Evolutionary conservation across 2,113 vertebrate genomes (phyloP).

Genomic region (Mormyrus lacerda): DNA sequence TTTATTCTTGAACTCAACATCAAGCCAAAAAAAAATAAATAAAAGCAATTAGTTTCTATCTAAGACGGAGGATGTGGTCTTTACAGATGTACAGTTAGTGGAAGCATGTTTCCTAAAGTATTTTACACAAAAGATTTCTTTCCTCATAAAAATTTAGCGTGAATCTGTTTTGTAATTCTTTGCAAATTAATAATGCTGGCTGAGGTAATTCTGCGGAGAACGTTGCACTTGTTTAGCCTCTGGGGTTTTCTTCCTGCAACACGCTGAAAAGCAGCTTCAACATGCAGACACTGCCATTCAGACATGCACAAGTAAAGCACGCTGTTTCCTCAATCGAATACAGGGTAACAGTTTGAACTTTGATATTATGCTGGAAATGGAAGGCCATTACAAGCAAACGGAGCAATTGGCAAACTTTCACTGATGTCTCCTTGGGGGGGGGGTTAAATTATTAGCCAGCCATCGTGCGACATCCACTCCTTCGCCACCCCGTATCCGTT

Average conservation of each 20-base stretch:
- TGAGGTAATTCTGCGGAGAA: not conserved
- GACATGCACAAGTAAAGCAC: not conserved
- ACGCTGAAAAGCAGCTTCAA: not conserved
- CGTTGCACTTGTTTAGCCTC: not conserved
- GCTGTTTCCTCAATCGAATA: not conserved
- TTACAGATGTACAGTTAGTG: not conserved
- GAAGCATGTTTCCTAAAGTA: not conserved
- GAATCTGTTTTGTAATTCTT: not conserved
- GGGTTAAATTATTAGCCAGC: not conserved
- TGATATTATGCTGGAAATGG: not conserved
- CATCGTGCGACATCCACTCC: not conserved
- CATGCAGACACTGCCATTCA: not conserved
- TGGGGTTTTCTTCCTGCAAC: not conserved
- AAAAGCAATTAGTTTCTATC: not conserved
- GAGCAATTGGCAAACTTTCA: not conserved
- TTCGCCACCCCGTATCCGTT: not conserved
- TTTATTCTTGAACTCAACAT: not conserved
- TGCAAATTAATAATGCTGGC: not conserved
- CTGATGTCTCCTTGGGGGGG: not conserved
- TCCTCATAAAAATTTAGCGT: not conserved
- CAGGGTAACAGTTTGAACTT: not conserved
- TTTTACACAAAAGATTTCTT: not conserved
- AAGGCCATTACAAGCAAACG: not conserved
- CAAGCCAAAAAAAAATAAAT: not conserved
- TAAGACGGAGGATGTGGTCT: not conserved